Conservation (phyloP, 2,888 invertebrate species). For the Uloborus plumipes region DNA sequence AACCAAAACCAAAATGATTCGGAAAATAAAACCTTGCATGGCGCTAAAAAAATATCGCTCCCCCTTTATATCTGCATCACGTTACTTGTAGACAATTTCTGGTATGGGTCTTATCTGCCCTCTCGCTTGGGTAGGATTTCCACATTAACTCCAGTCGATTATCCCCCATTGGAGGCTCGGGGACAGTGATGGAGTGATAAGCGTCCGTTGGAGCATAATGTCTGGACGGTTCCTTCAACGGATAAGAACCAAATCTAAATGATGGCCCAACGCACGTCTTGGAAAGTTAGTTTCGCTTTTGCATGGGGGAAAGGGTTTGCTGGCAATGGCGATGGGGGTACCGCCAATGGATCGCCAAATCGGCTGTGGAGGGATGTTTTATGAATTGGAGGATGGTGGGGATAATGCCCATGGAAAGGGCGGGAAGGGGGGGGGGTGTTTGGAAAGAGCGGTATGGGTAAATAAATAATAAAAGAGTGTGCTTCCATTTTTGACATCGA, state of each 20-base stretch:
- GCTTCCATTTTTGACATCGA: too few species aligned
- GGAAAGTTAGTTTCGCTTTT: conserved; percentile 5
- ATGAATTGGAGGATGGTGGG: too few species aligned
- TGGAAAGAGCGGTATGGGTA: too few species aligned
- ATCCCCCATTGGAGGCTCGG: conserved; percentile 29
- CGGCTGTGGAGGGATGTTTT: neutral
- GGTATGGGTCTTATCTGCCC: conserved; percentile 42
- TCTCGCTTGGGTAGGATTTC: conserved; percentile 42
- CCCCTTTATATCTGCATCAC: conserved; percentile 2
- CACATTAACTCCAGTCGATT: conserved; percentile 50
- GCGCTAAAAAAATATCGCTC: conserved; percentile 1
- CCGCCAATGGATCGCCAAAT: conserved; percentile 18
- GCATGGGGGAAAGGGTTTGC: conserved; percentile 33
- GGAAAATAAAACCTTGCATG: neutral
- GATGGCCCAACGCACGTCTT: conserved; percentile 18
- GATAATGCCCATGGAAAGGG: too few species aligned
- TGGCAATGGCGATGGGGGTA: conserved; percentile 6
- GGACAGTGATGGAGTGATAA: conserved; percentile 51
- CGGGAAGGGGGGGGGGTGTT: too few species aligned
- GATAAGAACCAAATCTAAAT: conserved; percentile 44
- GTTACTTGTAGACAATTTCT: conserved; percentile 43
- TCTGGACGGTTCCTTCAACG: conserved; percentile 15
- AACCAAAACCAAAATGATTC: too few species aligned
- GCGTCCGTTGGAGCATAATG: conserved; percentile 32
- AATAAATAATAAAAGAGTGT: too few species aligned